Conservation (phyloP, 2,797 vertebrate genomes). For the Apogon talboti region DNA sequence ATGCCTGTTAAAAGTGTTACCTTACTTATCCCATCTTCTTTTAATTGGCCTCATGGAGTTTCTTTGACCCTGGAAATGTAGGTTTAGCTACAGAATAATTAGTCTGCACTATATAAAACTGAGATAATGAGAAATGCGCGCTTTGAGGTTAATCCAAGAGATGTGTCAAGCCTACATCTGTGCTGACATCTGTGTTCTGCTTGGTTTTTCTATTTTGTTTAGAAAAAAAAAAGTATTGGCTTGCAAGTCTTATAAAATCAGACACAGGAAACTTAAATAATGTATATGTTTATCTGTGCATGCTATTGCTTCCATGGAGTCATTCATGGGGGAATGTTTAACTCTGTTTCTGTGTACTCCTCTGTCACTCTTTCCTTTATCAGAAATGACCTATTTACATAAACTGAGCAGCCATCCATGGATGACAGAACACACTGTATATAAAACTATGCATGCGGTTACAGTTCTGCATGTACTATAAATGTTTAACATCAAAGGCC, state of each 20-base stretch:
- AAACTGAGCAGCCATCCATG: constrained; percentile 31
- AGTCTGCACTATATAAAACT: background rate
- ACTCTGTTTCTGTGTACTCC: background rate
- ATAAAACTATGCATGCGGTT: constrained; percentile 34
- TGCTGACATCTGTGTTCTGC: constrained; percentile 6
- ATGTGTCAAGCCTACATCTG: background rate
- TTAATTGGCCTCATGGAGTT: constrained; percentile 23
- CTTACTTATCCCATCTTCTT: constrained; percentile 1
- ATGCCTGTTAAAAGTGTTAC: background rate
- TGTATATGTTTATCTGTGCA: background rate
- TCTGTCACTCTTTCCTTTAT: constrained; percentile 14
- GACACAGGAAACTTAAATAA: background rate
- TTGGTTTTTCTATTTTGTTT: background rate
- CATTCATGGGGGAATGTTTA: constrained; percentile 11
- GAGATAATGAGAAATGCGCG: constrained; percentile 3
- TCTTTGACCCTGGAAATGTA: constrained; percentile 9
- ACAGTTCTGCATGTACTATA: constrained; percentile 39
- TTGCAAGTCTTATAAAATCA: background rate
- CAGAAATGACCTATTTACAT: constrained; percentile 57
- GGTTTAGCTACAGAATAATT: constrained; percentile 21
- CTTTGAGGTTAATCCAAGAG: constrained; percentile 1
- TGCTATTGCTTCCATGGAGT: background rate
- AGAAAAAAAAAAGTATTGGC: background rate
- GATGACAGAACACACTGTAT: constrained; percentile 40
- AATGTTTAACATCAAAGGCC: constrained; percentile 66